phyloP scores from a whole-genome alignment of 1,140 invertebrate species.

The Danaus melanippus region DNA sequence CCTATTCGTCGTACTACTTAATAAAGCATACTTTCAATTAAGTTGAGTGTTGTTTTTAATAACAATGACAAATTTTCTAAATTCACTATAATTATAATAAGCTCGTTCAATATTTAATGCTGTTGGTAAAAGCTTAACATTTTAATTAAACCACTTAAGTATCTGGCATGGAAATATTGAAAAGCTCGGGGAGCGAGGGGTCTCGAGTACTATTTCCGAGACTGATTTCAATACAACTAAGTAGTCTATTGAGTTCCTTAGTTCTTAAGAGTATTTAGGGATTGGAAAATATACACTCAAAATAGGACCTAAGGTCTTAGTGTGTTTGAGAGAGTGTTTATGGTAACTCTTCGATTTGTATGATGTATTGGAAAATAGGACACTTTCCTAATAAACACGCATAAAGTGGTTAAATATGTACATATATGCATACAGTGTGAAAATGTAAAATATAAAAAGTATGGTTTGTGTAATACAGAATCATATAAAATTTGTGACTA shows the following conservation, averaged over 20 bases:
- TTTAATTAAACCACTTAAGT: slow-evolving; percentile 47
- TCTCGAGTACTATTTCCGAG: slow-evolving; percentile 20
- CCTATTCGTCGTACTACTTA: too few species aligned
- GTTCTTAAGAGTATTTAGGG: slow-evolving; percentile 12
- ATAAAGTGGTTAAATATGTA: too few species aligned
- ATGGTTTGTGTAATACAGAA: too few species aligned
- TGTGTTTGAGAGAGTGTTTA: not conserved
- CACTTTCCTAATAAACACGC: too few species aligned
- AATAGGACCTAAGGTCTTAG: slow-evolving; percentile 8
- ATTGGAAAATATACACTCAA: slow-evolving; percentile 16
- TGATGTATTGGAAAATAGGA: too few species aligned
- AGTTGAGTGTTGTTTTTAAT: too few species aligned
- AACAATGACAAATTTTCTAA: too few species aligned
- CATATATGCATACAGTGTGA: too few species aligned
- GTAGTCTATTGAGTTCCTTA: slow-evolving; percentile 10
- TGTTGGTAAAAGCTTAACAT: slow-evolving; percentile 35
- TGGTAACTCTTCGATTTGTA: too few species aligned
- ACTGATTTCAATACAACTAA: slow-evolving; percentile 18
- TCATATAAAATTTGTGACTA: too few species aligned
- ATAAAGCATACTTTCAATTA: too few species aligned
- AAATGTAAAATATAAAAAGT: too few species aligned
- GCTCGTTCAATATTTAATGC: slow-evolving; percentile 17
- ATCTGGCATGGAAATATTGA: slow-evolving; percentile 29
- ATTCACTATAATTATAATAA: slow-evolving; percentile 8
- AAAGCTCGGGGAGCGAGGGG: slow-evolving; percentile 18